Conservation (phyloP, 2,888 invertebrate genomes). For the Cryptus viduatorius region DNA sequence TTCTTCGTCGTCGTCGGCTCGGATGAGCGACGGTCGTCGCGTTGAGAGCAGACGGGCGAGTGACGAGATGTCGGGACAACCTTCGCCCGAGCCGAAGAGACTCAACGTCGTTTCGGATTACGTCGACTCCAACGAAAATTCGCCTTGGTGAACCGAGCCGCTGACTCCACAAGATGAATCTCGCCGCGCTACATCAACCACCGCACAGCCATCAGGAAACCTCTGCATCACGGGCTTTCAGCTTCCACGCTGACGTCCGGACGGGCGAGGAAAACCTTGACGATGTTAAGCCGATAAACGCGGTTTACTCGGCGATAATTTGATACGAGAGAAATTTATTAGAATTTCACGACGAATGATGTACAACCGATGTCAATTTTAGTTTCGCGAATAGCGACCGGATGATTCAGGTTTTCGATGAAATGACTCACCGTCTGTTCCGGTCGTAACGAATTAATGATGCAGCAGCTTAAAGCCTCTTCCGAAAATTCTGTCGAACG, state of each 20-base stretch:
- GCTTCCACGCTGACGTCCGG: conserved; percentile 28
- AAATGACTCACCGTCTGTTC: not conserved
- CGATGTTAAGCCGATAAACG: conserved; percentile 35
- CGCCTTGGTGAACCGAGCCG: conserved; percentile 57
- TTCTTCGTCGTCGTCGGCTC: conserved; percentile 72
- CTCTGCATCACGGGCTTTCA: conserved; percentile 40
- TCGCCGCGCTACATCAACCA: conserved; percentile 54
- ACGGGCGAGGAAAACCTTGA: conserved; percentile 38
- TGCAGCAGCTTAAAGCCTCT: not conserved
- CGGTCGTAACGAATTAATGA: not conserved
- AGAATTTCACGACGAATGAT: not conserved
- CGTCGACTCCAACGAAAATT: conserved; percentile 75
- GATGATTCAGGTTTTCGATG: not conserved
- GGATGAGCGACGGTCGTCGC: conserved; percentile 81
- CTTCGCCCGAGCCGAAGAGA: conserved; percentile 73
- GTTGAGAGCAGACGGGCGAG: conserved; percentile 81
- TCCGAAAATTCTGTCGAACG: conserved; percentile 17
- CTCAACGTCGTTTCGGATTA: conserved; percentile 81
- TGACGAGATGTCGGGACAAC: conserved; percentile 81
- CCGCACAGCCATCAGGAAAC: conserved; percentile 31
- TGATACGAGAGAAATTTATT: conserved; percentile 26
- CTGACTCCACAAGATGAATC: conserved; percentile 63
- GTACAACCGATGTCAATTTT: not conserved
- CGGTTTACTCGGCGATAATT: conserved; percentile 23
- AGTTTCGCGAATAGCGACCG: not conserved